Percentiles rank a stretch among this genome's conserved stretches.
Evolutionary conservation across 2,888 invertebrate species (phyloP).

Genomic region (Netelia melanura): DNA sequence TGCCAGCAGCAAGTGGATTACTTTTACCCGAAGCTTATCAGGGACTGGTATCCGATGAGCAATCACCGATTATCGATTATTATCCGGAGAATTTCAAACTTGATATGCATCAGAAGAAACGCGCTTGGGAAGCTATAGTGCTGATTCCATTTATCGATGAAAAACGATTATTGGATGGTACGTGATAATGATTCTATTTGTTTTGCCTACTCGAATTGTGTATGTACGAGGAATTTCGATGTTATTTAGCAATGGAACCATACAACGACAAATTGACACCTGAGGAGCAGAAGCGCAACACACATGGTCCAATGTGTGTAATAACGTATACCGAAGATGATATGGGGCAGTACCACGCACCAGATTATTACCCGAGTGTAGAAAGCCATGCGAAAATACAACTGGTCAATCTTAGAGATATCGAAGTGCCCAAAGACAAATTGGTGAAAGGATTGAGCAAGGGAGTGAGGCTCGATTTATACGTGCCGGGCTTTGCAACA

Average conservation of each 20-base stretch:
- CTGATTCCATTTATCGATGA: conserved; percentile 97
- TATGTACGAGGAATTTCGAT: conserved; percentile 1
- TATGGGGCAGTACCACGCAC: conserved; percentile 87
- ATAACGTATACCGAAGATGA: conserved; percentile 89
- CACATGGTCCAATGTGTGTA: conserved; percentile 94
- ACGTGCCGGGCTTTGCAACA: conserved; percentile 97
- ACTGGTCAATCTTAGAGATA: conserved; percentile 86
- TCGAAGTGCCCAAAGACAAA: conserved; percentile 86
- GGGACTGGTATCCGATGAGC: conserved; percentile 90
- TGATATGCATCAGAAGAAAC: conserved; percentile 97
- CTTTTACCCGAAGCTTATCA: conserved; percentile 93
- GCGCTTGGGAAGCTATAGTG: conserved; percentile 98
- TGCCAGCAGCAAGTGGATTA: conserved; percentile 94
- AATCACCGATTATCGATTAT: conserved; percentile 94
- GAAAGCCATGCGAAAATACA: conserved; percentile 87
- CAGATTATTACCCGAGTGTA: conserved; percentile 88
- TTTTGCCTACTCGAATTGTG: conserved; percentile 1
- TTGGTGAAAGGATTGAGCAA: conserved; percentile 90
- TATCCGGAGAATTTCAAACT: conserved; percentile 96
- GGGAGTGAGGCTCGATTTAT: conserved; percentile 89
- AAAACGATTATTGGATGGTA: conserved; percentile 83
- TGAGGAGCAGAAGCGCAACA: conserved; percentile 91
- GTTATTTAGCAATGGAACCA: conserved; percentile 88
- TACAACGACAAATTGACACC: conserved; percentile 88
- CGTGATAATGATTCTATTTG: neutral